Percentiles rank a stretch among this genome's conserved stretches.
Evolutionary conservation across 1,140 invertebrate genomes (phyloP).

Genomic region (Aphis gossypii): DNA sequence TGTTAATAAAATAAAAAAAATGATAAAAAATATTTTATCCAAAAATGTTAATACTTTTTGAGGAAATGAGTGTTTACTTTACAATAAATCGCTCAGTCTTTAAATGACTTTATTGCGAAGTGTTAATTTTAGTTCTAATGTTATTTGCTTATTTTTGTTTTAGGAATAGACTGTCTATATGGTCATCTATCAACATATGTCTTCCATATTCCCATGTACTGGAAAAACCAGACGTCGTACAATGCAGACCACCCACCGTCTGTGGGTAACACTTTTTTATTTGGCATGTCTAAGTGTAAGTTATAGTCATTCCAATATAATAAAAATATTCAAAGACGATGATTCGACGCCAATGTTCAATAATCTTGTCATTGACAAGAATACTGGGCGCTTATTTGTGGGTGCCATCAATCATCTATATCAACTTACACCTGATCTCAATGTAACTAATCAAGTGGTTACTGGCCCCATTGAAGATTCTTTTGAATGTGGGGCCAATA

Average conservation of each 20-base stretch:
- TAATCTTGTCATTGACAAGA: conserved; percentile 90
- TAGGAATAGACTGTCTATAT: conserved; percentile 40
- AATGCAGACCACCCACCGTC: conserved; percentile 50
- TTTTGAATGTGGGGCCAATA: conserved; percentile 84
- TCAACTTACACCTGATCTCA: conserved; percentile 87
- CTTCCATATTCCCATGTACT: conserved; percentile 56
- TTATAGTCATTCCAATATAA: conserved; percentile 46
- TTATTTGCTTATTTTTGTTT: conserved; percentile 39
- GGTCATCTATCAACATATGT: conserved; percentile 45
- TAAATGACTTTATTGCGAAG: not conserved
- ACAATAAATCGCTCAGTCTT: not conserved
- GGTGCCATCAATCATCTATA: conserved; percentile 94
- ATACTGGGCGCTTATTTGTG: conserved; percentile 89
- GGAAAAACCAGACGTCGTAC: conserved; percentile 46
- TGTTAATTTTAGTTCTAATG: not conserved
- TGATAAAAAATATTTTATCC: no score
- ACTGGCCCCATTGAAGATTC: conserved; percentile 93
- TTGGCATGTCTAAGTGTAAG: conserved; percentile 51
- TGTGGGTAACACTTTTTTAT: conserved; percentile 47
- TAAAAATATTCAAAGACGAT: conserved; percentile 57
- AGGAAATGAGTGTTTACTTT: not conserved
- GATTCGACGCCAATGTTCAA: conserved; percentile 75
- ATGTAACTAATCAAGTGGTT: conserved; percentile 76
- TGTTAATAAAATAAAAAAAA: not conserved
- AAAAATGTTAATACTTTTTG: not conserved